A percentile compares a stretch with the other conserved stretches of the same genome.
Evolutionary conservation across 35 echinoderm and acorn worm species (phyloP).

Genomic region (Antedon bifida): DNA sequence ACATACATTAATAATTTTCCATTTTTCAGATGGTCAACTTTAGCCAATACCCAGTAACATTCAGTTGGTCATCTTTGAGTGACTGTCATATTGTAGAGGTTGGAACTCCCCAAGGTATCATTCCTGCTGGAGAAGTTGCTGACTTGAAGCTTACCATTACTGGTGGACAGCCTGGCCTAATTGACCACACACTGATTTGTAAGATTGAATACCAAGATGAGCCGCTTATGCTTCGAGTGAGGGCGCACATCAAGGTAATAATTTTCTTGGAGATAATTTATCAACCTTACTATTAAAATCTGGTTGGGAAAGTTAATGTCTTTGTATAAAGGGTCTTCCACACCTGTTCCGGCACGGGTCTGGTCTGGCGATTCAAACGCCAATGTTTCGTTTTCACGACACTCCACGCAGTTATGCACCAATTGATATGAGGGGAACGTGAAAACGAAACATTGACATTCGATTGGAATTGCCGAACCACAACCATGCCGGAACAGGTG

Average conservation of each 20-base stretch:
- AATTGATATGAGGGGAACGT: no score
- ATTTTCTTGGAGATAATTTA: not conserved
- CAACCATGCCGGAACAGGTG: no score
- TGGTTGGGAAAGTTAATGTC: no score
- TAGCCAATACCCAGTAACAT: slow-evolving; percentile 63
- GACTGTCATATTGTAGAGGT: slow-evolving; percentile 83
- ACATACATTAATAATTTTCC: no score
- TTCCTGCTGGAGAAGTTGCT: slow-evolving; percentile 40
- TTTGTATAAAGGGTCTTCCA: no score
- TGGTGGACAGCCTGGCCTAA: slow-evolving; percentile 37
- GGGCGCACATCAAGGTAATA: slow-evolving; percentile 60
- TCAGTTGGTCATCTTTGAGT: slow-evolving; percentile 55
- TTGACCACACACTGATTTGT: slow-evolving; percentile 73
- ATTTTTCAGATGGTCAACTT: slow-evolving; percentile 76
- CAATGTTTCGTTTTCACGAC: no score
- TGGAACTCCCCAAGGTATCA: slow-evolving; percentile 56
- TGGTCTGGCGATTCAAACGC: no score
- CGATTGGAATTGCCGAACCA: no score
- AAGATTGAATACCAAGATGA: slow-evolving; percentile 52
- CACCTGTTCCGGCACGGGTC: no score
- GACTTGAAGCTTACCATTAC: slow-evolving; percentile 67
- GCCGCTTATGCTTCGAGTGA: slow-evolving; percentile 42
- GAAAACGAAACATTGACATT: no score
- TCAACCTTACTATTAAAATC: no score
- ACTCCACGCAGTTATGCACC: no score